These are phyloP conservation scores for Phenganax stokvisi DNA, from an alignment of 92 coral and sea anemone species.

Conservation along the genomic window DNA sequence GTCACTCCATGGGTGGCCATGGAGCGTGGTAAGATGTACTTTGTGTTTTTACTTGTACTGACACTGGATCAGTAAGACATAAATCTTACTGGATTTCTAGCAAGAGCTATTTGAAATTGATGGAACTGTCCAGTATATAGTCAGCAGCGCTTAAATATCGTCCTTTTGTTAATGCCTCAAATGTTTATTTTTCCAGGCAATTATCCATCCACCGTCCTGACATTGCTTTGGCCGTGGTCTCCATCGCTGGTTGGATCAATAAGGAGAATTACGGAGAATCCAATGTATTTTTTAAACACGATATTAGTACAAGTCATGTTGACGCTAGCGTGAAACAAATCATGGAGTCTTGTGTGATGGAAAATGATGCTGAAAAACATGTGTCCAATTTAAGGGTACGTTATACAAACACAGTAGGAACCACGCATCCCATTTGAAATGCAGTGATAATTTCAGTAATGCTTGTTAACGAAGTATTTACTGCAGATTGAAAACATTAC, in stretches of 20 bases:
- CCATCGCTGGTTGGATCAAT: constrained; percentile 97
- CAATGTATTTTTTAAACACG: constrained; percentile 85
- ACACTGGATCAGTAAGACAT: not conserved
- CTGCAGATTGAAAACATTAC: too few species aligned
- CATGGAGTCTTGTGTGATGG: constrained; percentile 79
- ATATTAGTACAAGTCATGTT: constrained; percentile 86
- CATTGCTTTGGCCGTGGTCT: constrained; percentile 77
- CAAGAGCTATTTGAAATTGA: too few species aligned
- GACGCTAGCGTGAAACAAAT: constrained; percentile 65
- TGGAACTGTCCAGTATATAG: too few species aligned
- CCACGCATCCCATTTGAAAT: not conserved
- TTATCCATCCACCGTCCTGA: constrained; percentile 89
- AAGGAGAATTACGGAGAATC: constrained; percentile 97
- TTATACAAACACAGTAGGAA: not conserved
- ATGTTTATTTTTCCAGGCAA: constrained; percentile 54
- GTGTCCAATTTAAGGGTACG: constrained; percentile 87
- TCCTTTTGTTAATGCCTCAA: too few species aligned
- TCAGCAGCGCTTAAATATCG: too few species aligned
- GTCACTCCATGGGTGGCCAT: constrained; percentile 99
- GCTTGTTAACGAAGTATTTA: too few species aligned
- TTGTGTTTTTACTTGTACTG: not conserved
- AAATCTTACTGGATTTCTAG: not conserved
- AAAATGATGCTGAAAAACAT: constrained; percentile 95
- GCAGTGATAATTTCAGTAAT: not conserved
- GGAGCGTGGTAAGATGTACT: constrained; percentile 77